Evolutionary conservation across 2,888 invertebrate species (phyloP).

Genomic region (Drosophila eohydei): DNA sequence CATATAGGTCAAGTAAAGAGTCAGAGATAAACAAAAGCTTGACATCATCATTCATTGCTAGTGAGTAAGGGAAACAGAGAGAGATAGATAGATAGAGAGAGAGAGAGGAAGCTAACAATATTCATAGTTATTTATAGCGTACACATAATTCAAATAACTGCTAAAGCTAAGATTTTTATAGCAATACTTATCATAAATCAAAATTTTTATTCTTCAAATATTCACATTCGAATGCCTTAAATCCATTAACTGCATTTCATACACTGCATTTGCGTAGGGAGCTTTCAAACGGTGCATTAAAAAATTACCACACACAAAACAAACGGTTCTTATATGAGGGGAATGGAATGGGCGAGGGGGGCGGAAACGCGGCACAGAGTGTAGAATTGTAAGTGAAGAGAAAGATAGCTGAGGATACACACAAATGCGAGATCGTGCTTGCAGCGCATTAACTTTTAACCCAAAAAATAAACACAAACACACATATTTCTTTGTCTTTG

Average conservation of each 20-base stretch:
- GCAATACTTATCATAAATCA: constrained; percentile 3
- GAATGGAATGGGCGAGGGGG: background rate
- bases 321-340: constrained; percentile 1
- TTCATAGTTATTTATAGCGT: constrained; percentile 1
- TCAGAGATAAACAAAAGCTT: constrained; percentile 1
- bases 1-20: constrained; percentile 11
- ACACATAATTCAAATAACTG: background rate
- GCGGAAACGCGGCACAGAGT: constrained; percentile 32
- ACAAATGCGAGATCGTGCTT: constrained; percentile 58
- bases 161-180: background rate
- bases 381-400: constrained; percentile 58
- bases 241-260: constrained; percentile 7
- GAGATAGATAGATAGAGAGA: background rate
- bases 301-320: constrained; percentile 9
- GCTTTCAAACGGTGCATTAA: constrained; percentile 24
- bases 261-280: background rate
- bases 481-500: constrained; percentile 39
- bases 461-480: constrained; percentile 30
- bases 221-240: background rate
- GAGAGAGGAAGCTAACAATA: background rate
- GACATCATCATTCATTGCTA: background rate
- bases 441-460: constrained; percentile 70
- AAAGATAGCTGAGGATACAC: constrained; percentile 37
- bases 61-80: background rate
- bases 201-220: background rate